These are phyloP conservation scores for Brenthis ino DNA, from an alignment of 2,888 invertebrate genomes.

Conservation along the genomic window DNA sequence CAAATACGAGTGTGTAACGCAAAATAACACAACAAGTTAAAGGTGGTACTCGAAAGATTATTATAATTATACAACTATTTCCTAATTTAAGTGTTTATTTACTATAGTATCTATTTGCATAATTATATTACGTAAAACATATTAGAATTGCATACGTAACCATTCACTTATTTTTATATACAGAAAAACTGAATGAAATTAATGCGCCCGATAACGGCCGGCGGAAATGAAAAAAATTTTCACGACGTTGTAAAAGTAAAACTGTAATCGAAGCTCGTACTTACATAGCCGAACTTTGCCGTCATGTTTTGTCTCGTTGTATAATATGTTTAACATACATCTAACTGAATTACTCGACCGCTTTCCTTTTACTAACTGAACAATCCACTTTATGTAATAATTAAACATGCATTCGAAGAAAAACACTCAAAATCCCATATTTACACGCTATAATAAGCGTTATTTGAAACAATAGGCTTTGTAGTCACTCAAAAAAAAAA, in stretches of 20 bases:
- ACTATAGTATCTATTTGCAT: slow-evolving; percentile 23
- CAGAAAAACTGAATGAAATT: slow-evolving; percentile 37
- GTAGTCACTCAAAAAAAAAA: slow-evolving; percentile 70
- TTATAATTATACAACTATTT: slow-evolving; percentile 35
- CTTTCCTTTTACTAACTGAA: slow-evolving; percentile 73
- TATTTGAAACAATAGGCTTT: slow-evolving; percentile 76
- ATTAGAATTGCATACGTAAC: slow-evolving; percentile 24
- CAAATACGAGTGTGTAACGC: slow-evolving; percentile 1
- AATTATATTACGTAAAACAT: slow-evolving; percentile 17
- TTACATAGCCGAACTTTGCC: slow-evolving; percentile 83
- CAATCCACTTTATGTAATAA: slow-evolving; percentile 78
- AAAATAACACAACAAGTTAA: slow-evolving; percentile 32
- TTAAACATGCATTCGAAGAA: slow-evolving; percentile 72
- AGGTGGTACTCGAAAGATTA: slow-evolving; percentile 37
- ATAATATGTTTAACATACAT: slow-evolving; percentile 80
- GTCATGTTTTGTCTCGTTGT: slow-evolving; percentile 83
- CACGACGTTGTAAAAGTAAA: slow-evolving; percentile 36
- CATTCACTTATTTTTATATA: slow-evolving; percentile 32
- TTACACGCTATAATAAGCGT: slow-evolving; percentile 60
- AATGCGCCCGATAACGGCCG: slow-evolving; percentile 36
- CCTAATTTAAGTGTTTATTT: slow-evolving; percentile 42
- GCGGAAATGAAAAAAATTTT: slow-evolving; percentile 38
- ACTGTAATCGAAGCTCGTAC: slow-evolving; percentile 47
- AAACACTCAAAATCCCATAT: slow-evolving; percentile 74
- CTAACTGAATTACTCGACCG: slow-evolving; percentile 78